Evolutionary conservation across 2,888 invertebrate species (phyloP), one percentile per base, ranked within the genome.

Genomic region (Metalampra italica): DNA sequence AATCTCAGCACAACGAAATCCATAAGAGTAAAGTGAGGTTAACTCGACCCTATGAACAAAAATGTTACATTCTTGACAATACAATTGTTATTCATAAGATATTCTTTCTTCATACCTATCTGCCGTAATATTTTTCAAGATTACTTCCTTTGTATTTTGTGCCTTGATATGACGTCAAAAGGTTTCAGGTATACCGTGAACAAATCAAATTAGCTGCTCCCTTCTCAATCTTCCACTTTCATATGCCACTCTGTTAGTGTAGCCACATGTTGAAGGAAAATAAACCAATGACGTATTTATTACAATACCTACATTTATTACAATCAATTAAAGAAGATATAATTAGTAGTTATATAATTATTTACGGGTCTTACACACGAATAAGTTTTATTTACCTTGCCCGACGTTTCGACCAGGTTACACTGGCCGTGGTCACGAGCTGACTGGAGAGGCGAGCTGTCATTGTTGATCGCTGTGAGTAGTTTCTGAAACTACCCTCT

Each of bases 191-290:
- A 45, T 9, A 37, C 13, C 13, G 36, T 29, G 36, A 36, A 57
- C 22, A 56, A 43, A 29, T 54, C 46, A 51, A 56, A 55, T 57
- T 55, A 57, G 37, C 51, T 39, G 46, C 41, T 47, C 56, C 55
- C 56, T 57, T 57, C 57, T 54, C 57, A 54, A 47, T 54, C 41
- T 46, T 50, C 52, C 50, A 55, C 54, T 57, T 52, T 36, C 43
- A 22, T 13, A 42, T 50, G 43, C 29, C 45, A 46, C 47, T 53
- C 51, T n/a, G 15, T 34, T 22, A 13, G 15, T 38, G 12, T 32
- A 7, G 40, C 15, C 11, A 41, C n/a, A 39, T 39, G 9, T 39
- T n/a, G 15, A 39, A 13, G 11, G 13, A 13, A 39, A 39, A 39
- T 39, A 39, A 15, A 4, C 2, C 34, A 5, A 22, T n/a, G 22